phyloP scores from a whole-genome alignment of 2,888 invertebrate genomes.

The Trilocha varians region DNA sequence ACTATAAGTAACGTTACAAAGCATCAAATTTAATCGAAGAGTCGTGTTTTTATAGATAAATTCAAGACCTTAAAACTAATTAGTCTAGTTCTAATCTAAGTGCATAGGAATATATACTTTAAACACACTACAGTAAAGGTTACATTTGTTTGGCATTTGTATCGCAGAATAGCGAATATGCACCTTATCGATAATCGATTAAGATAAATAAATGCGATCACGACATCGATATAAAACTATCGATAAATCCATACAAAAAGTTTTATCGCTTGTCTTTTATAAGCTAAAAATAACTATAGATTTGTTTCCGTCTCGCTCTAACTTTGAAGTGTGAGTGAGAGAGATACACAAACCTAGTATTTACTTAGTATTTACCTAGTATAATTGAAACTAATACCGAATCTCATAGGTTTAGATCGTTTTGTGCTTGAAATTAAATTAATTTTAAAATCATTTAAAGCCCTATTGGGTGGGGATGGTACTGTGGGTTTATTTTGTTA shows the following conservation, averaged over 20 bases:
- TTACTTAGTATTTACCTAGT: neutral
- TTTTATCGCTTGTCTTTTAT: neutral
- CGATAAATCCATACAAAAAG: too few relatives aligned
- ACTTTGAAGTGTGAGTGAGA: neutral
- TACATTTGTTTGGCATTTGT: neutral
- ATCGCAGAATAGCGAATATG: neutral
- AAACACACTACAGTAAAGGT: conserved; percentile 6
- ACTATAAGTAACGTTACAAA: too few relatives aligned
- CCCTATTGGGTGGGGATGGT: too few relatives aligned
- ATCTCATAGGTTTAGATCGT: neutral
- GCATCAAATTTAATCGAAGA: too few relatives aligned
- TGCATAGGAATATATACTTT: neutral
- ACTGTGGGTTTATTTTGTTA: too few relatives aligned
- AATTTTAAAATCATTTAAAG: too few relatives aligned
- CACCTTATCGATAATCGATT: too few relatives aligned
- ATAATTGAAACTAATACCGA: neutral
- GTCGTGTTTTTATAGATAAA: too few relatives aligned
- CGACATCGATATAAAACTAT: too few relatives aligned
- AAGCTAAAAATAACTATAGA: neutral
- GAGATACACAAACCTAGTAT: neutral
- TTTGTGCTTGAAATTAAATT: neutral
- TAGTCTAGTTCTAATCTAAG: neutral
- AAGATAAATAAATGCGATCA: too few relatives aligned
- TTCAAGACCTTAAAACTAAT: neutral
- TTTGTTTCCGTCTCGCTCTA: neutral